Base-by-base conservation (phyloP, 1,140 invertebrate genomes). In the Chrysomallon squamiferum region DNA sequence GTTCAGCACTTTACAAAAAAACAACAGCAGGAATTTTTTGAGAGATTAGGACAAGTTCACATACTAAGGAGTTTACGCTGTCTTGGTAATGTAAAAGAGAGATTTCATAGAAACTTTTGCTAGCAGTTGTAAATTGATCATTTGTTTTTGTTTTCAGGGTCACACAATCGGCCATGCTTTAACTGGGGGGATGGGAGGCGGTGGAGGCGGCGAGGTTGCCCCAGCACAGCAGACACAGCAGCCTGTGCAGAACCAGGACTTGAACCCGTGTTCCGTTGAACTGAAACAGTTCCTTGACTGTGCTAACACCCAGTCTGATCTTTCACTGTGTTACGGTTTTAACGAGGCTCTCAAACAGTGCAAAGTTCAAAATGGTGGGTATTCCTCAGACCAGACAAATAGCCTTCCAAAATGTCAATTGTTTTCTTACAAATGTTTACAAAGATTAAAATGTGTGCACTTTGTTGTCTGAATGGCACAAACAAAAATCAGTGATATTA, bases 211-310 rank as follows among this genome's bases (percentile, higher is more conserved):
- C 27, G 52, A 58, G n/a, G 54, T 38, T n/a, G 73, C 71, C 20
- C 69, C 69, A 25, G 49, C 56, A 13, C 70, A 74, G 45, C 45
- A 68, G 11, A 32, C 45, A 3, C 59, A 58, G 20, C 63, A 75
- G 33, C 38, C 43, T 2, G 59, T 49, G 22, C 63, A 75, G 33
- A 64, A 76, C 45, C 72, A 79, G 54, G 54, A 72, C 18, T 32
- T 45, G 7, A 74, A 75, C 29, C 81, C 85, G 6, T 87, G 86
- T 72, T 75, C 83, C 63, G 77, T 74, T 54, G 83, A 87, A 66
- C 74, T 87, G 32, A 76, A 84, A 61, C 84, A 86, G 64, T 87
- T 87, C 68, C 60, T 87, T 18, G 77, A 87, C 32, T 87, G 86
- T 69, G 75, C 84, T 15, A 78, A 84, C 45, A 77, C 64, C 22